Evolutionary conservation across 2,113 vertebrate species (phyloP).

Genomic region (Cinclus mexicanus): DNA sequence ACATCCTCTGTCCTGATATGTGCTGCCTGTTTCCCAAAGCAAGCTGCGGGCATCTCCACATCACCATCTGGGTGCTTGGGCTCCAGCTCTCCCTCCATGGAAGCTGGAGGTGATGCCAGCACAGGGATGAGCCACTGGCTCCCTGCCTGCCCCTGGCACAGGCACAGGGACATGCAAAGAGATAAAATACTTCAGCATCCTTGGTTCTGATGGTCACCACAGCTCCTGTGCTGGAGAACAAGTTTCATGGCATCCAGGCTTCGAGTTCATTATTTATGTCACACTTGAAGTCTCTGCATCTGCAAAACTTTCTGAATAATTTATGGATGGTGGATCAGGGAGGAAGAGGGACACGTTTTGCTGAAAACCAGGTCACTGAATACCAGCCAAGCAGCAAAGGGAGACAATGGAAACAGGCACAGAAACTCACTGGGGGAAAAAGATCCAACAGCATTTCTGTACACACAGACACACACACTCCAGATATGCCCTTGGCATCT

Average conservation of each 20-base stretch:
- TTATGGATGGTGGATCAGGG: constrained; percentile 3
- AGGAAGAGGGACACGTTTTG: constrained; percentile 28
- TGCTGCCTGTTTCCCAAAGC: neutral
- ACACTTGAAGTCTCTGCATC: constrained; percentile 37
- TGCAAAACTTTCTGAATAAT: constrained; percentile 67
- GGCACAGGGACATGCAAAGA: neutral
- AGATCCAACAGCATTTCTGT: neutral
- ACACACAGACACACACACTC: neutral
- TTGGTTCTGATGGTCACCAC: neutral
- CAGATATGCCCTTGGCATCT: neutral
- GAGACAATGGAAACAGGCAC: constrained; percentile 19
- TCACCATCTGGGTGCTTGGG: neutral
- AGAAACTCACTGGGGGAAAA: neutral
- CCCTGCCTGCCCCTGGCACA: neutral
- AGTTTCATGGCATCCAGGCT: neutral
- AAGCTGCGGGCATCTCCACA: neutral
- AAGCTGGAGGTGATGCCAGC: neutral
- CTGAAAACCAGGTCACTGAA: constrained; percentile 62
- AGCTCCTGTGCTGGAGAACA: accelerated
- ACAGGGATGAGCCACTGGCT: accelerated
- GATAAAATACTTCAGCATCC: neutral
- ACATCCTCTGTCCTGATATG: accelerated
- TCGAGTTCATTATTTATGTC: constrained; percentile 23
- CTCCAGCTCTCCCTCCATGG: neutral
- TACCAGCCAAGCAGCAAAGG: neutral